phyloP scores from a whole-genome alignment of 2,797 vertebrate species.

The Saguinus oedipus region DNA sequence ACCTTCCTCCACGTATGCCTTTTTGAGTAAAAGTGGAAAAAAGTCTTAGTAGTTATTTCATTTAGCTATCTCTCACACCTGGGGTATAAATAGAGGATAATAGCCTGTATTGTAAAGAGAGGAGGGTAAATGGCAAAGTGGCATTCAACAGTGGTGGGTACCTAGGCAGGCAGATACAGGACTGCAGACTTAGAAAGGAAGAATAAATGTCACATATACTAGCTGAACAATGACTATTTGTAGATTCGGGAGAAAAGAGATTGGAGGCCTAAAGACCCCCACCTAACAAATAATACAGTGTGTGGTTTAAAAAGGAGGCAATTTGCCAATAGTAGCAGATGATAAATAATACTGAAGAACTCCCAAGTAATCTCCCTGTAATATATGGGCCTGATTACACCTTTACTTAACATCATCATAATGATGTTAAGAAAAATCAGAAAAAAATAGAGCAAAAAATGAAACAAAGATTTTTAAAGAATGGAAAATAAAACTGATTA shows the following conservation, averaged over 20 bases:
- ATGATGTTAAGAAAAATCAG: not conserved
- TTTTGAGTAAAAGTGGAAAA: slow-evolving; percentile 2
- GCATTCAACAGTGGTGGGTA: slow-evolving; percentile 4
- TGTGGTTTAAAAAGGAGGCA: slow-evolving; percentile 53
- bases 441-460: not conserved
- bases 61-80: slow-evolving; percentile 59
- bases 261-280: slow-evolving; percentile 10
- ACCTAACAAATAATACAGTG: slow-evolving; percentile 39
- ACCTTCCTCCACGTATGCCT: not conserved
- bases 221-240: slow-evolving; percentile 28
- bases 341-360: slow-evolving; percentile 13
- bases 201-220: slow-evolving; percentile 43
- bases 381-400: not conserved
- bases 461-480: not conserved
- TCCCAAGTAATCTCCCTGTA: slow-evolving; percentile 7
- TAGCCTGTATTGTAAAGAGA: slow-evolving; percentile 49
- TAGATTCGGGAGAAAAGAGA: slow-evolving; percentile 39
- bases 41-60: slow-evolving; percentile 54
- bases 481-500: slow-evolving; percentile 4
- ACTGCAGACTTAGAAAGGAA: slow-evolving; percentile 29
- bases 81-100: slow-evolving; percentile 63
- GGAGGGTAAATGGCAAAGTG: slow-evolving; percentile 12
- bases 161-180: not conserved
- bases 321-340: slow-evolving; percentile 42
- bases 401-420: not conserved